These are phyloP conservation scores for Melanaphis sacchari DNA, from an alignment of 1,140 invertebrate genomes.

Conservation along the genomic window DNA sequence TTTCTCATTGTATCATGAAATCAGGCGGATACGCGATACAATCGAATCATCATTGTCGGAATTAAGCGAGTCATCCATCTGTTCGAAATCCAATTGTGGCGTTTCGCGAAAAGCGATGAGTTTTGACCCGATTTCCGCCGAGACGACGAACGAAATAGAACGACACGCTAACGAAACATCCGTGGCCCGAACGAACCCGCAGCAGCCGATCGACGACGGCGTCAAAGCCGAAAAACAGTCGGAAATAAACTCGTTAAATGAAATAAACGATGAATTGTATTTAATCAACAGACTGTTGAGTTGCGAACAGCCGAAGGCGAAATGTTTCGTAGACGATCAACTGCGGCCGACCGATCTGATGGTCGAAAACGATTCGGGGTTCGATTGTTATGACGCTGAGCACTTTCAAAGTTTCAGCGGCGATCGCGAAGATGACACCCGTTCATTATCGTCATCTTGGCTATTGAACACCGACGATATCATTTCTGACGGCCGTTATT, in stretches of 20 bases:
- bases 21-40: background rate
- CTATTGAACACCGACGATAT: background rate
- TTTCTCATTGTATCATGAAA: background rate
- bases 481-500: background rate
- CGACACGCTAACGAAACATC: background rate
- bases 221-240: no score
- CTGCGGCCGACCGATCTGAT: background rate
- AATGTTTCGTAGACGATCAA: background rate
- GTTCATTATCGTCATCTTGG: background rate
- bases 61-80: background rate
- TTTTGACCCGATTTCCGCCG: background rate
- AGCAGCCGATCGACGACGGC: background rate
- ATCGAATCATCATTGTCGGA: background rate
- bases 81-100: background rate
- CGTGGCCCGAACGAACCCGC: background rate
- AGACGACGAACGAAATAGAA: background rate
- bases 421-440: no score
- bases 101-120: background rate
- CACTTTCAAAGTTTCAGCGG: background rate
- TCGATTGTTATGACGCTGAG: background rate
- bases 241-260: background rate
- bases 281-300: background rate
- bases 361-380: background rate
- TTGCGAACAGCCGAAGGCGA: background rate
- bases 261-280: background rate